Evolutionary conservation across 2,888 invertebrate genomes (phyloP).

Genomic region (Tineola bisselliella): DNA sequence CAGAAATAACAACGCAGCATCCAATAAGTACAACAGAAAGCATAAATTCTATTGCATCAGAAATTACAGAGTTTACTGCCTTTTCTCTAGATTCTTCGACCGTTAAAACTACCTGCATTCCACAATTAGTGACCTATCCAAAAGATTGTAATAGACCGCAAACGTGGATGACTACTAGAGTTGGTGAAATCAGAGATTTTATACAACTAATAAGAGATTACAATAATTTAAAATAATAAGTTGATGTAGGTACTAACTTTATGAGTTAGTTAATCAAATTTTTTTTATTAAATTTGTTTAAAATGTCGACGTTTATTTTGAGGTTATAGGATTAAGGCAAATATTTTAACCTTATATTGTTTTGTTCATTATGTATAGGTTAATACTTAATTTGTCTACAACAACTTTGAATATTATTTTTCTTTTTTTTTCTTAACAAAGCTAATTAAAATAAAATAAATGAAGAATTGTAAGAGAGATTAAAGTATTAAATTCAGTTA

Average conservation of each 20-base stretch:
- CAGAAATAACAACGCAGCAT: not conserved
- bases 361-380: too few relatives aligned
- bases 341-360: too few relatives aligned
- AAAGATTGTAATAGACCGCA: constrained; percentile 34
- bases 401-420: too few relatives aligned
- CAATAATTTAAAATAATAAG: not conserved
- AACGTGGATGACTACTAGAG: constrained; percentile 49
- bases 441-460: too few relatives aligned
- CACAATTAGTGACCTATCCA: constrained; percentile 20
- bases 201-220: not conserved
- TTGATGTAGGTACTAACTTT: not conserved
- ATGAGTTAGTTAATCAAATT: too few relatives aligned
- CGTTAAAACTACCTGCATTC: constrained; percentile 1
- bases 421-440: too few relatives aligned
- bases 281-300: too few relatives aligned
- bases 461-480: too few relatives aligned
- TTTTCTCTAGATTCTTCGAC: not conserved
- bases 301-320: too few relatives aligned
- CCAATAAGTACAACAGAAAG: not conserved
- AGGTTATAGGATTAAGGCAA: too few relatives aligned
- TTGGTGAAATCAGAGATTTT: constrained; percentile 47
- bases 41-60: not conserved
- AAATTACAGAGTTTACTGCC: not conserved
- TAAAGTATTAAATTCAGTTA: too few relatives aligned
- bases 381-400: too few relatives aligned